phyloP scores from a whole-genome alignment of 2,888 invertebrate genomes.

The Rugalucina vietnamica region DNA sequence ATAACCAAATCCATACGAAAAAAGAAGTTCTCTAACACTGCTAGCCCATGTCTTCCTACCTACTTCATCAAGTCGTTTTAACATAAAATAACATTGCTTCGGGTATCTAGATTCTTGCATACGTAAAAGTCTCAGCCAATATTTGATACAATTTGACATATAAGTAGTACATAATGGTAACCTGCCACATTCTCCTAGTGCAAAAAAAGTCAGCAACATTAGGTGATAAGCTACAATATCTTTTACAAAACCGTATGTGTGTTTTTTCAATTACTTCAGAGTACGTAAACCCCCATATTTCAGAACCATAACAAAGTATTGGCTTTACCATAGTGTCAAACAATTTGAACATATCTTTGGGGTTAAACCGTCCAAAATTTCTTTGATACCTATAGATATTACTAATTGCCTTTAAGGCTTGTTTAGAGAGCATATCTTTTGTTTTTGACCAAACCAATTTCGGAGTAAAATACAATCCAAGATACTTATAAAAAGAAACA shows the following conservation, averaged over 20 bases:
- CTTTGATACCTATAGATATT: not conserved
- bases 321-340: constrained; percentile 10
- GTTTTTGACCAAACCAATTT: constrained; percentile 6
- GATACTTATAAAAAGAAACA: constrained; percentile 15
- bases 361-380: not conserved
- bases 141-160: constrained; percentile 23
- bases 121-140: constrained; percentile 21
- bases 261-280: constrained; percentile 4
- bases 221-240: constrained; percentile 2
- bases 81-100: constrained; percentile 22
- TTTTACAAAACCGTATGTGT: constrained; percentile 38
- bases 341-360: constrained; percentile 6
- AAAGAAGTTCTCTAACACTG: constrained; percentile 13
- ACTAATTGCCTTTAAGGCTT: not conserved
- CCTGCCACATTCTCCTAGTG: constrained; percentile 22
- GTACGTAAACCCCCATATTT: constrained; percentile 4
- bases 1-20: constrained; percentile 23
- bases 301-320: not conserved
- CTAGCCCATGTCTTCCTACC: constrained; percentile 28
- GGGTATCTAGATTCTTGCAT: constrained; percentile 14
- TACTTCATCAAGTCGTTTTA: constrained; percentile 6
- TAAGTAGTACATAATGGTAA: not conserved
- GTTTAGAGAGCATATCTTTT: not conserved
- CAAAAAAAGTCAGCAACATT: constrained; percentile 20
- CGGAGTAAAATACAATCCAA: constrained; percentile 16